phyloP scores from a whole-genome alignment of 1,140 invertebrate genomes.

The Sycophila sp. region DNA sequence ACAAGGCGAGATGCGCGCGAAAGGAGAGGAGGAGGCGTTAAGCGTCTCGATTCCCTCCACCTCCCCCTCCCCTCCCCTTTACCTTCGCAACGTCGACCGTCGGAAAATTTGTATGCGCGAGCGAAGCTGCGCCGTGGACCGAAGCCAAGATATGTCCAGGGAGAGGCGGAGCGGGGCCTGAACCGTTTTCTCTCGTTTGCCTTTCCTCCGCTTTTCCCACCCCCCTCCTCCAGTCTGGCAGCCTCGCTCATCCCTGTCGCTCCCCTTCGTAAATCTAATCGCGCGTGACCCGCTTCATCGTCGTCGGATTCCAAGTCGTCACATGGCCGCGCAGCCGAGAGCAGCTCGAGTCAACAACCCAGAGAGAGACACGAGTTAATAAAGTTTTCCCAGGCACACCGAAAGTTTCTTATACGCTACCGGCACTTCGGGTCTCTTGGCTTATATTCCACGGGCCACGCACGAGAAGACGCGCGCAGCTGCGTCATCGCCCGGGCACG shows the following conservation, averaged over 20 bases:
- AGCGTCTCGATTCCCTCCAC: background rate
- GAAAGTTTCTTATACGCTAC: background rate
- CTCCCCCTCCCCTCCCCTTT: too few species aligned
- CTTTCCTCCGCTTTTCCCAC: background rate
- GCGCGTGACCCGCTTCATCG: background rate
- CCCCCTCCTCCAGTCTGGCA: too few species aligned
- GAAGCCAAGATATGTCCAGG: background rate
- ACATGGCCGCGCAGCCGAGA: background rate
- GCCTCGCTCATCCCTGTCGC: background rate
- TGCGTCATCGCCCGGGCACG: background rate
- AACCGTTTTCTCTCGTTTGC: too few species aligned
- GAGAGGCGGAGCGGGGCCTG: too few species aligned
- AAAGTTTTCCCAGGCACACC: slow-evolving; percentile 8
- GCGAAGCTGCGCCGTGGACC: background rate
- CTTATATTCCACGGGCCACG: too few species aligned
- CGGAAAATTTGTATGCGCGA: slow-evolving; percentile 3
- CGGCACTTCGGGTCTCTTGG: too few species aligned
- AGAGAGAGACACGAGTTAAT: slow-evolving; percentile 14
- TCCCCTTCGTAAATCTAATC: slow-evolving; percentile 18
- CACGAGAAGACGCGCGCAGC: too few species aligned
- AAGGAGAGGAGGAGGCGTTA: background rate
- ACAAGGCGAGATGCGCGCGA: too few species aligned
- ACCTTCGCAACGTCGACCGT: too few species aligned
- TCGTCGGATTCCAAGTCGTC: background rate
- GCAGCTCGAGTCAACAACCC: slow-evolving; percentile 5